Conservation (phyloP, 2,797 vertebrate genomes). For the Eutrigla gurnardus region DNA sequence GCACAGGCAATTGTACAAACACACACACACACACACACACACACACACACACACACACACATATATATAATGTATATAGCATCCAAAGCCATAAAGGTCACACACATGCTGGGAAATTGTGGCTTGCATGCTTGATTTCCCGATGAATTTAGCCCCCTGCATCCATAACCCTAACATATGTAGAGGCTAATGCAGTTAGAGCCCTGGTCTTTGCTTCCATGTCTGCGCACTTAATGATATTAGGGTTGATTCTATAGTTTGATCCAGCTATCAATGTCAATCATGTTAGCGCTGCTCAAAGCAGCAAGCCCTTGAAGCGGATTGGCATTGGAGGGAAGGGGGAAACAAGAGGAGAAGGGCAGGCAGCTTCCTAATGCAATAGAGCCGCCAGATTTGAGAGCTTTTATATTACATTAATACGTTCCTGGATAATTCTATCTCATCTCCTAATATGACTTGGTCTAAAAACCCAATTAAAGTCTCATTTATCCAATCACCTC, state of each 20-base stretch:
- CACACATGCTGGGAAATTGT: constrained; percentile 32
- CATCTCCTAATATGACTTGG: constrained; percentile 85
- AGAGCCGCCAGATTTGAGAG: constrained; percentile 76
- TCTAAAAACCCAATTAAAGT: constrained; percentile 90
- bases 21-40: too few relatives aligned
- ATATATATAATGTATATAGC: background rate
- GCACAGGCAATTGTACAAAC: background rate
- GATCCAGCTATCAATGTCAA: constrained; percentile 82
- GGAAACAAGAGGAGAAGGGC: constrained; percentile 16
- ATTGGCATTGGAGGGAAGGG: constrained; percentile 26
- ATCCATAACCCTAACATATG: constrained; percentile 75
- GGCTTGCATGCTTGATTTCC: constrained; percentile 61
- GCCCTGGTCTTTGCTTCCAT: constrained; percentile 65
- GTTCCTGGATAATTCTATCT: constrained; percentile 86
- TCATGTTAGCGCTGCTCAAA: constrained; percentile 68
- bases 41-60: too few relatives aligned
- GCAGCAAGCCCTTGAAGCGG: constrained; percentile 51
- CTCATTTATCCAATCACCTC: constrained; percentile 86
- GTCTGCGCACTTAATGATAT: constrained; percentile 75
- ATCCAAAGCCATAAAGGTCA: constrained; percentile 33
- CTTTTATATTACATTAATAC: constrained; percentile 85
- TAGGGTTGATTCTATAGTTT: constrained; percentile 73
- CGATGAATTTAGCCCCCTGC: constrained; percentile 55
- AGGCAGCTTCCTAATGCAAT: constrained; percentile 71
- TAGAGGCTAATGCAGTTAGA: constrained; percentile 75